Percentiles rank a stretch among this genome's conserved stretches.
Conservation (phyloP, 2,797 vertebrate species). For the Takifugu ocellatus region DNA sequence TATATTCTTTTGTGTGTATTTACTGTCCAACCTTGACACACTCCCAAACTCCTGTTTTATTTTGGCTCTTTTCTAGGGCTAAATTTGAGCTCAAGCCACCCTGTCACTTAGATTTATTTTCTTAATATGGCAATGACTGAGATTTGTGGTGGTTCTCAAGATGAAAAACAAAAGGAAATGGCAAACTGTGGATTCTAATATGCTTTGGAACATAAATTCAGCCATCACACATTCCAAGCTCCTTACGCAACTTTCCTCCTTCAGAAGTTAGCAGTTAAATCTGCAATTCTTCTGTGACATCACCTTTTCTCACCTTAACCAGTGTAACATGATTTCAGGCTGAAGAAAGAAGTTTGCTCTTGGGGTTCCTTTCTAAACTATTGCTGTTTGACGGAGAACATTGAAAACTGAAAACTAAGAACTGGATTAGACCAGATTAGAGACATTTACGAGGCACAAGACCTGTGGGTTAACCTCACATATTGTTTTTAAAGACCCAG, state of each 20-base stretch:
- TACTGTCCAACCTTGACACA: conserved; percentile 47
- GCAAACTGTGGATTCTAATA: background rate
- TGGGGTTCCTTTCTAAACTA: conserved; percentile 55
- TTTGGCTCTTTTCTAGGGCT: conserved; percentile 29
- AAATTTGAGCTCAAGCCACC: conserved; percentile 32
- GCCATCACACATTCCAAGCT: conserved; percentile 1
- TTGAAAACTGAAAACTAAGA: conserved; percentile 30
- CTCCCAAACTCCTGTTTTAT: conserved; percentile 42
- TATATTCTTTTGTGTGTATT: conserved; percentile 31
- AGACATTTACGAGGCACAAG: conserved; percentile 52
- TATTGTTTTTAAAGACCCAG: conserved; percentile 50
- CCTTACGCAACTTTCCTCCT: conserved; percentile 25
- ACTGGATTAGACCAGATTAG: conserved; percentile 48
- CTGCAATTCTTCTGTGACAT: conserved; percentile 17
- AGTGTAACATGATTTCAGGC: conserved; percentile 24
- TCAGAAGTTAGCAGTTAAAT: conserved; percentile 11
- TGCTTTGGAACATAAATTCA: background rate
- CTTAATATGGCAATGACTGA: conserved; percentile 4
- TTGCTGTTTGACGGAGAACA: conserved; percentile 48
- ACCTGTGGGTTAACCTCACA: conserved; percentile 40
- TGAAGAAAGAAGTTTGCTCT: conserved; percentile 13
- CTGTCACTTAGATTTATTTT: conserved; percentile 31
- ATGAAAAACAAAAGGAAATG: conserved; percentile 9
- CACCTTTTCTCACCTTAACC: conserved; percentile 8
- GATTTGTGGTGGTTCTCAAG: conserved; percentile 24